Evolutionary conservation across 2,888 invertebrate species (phyloP), one percentile per base, ranked within the genome.

Genomic region (Xestia xanthographa): DNA sequence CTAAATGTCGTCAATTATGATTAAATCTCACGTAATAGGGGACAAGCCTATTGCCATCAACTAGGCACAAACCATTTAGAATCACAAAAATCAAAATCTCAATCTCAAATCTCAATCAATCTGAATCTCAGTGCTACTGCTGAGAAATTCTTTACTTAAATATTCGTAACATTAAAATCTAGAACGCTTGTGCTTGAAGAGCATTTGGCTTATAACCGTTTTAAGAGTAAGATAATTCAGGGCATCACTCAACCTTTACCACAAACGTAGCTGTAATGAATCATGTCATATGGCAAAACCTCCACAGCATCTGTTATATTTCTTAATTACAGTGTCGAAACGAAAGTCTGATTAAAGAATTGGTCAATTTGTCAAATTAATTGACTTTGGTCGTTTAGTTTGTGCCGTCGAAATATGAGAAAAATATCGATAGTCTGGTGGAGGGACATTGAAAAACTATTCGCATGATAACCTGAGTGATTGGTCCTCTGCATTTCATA

Each of bases 231-330:
- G 43, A 48, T 63, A 45, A 76, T 53, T 50, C 34, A 41, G 38
- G 45, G 0, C 79, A 50, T 48, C 9, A 53, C 8, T 14, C 26
- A 69, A 69, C 50, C 58, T 75, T 62, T 65, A 26, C 14, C 29
- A 41, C 53, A 53, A 34, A 60, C 11, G 38, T n/a, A 11, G 3
- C 29, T 34, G 58, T 26, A 62, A 77, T 80, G 45, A 77, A 69
- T 77, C 69, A 82, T 48, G 53, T 66, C 53, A 22, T 60, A 77
- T 66, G 66, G 53, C 45, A 60, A 53, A 80, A 82, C 5, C n/a
- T 41, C 11, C 12, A 17, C 38, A n/a, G 17, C 48, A 67, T 56
- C 43, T 67, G 56, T 75, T 82, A 26, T 78, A 50, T 79, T 67
- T 65, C 76, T 50, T 67, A 34, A 82, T 50, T 75, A 11, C 8